Evolutionary conservation across 2,888 invertebrate genomes (phyloP), one percentile per base, ranked within the genome.

Genomic region (Rhamphomyia laevipes): DNA sequence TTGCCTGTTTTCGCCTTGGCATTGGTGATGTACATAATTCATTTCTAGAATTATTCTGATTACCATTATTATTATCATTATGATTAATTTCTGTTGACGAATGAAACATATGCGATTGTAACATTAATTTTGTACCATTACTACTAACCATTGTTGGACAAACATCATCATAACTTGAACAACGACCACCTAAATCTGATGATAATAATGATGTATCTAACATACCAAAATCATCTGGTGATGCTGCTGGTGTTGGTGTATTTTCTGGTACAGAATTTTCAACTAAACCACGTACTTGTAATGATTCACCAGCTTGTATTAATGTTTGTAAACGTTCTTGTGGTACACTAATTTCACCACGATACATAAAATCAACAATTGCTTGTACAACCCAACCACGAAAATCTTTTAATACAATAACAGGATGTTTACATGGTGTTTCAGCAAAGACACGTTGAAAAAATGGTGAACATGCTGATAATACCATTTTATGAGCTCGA

Each of bases 281-380:
- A 11, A 84, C 84, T 54, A 89, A 70, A 5, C 88, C 88, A 18
- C 86, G 80, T 54, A 89, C 84, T 67, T 91, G 89, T 53, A 92
- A 74, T 47, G 86, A 86, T 64, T 91, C 90, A 1, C 91, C 92
- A 3, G 90, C 90, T 60, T 87, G 84, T 61, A 92, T 86, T 58
- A 93, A 77, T 12, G 82, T 83, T 49, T 85, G 81, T 23, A 92
- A 74, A 55, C 89, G 86, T 63, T 89, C 88, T 61, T 89, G 86
- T 9, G 84, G 82, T 46, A 92, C 89, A 57, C 86, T 86, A 59
- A 92, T 89, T 73, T 92, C 90, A 37, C 92, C 92, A 58, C 87
- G 84, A 73, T 93, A 93, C 90, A 92, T 92, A 65, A 92, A 93
- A 72, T 90, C 88, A 53, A 92, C 85, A 53, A 92, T 85, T 33